Evolutionary conservation across 30 jellyfish, hydroid and myxozoan species (phyloP), one percentile per base, ranked within the genome.

Genomic region (Clytia hemisphaerica): DNA sequence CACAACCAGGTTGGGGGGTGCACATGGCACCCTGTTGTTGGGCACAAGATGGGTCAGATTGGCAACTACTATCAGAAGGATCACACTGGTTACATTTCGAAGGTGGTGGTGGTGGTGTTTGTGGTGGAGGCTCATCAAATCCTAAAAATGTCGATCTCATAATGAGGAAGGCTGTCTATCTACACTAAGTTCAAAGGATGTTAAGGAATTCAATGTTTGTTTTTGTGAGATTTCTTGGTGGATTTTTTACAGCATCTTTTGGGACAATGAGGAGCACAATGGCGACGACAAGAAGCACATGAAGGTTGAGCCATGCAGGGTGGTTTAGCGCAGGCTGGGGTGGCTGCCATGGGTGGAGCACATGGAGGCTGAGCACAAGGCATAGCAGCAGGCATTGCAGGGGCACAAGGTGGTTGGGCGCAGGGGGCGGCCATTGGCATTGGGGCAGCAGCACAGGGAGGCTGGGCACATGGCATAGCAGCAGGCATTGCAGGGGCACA

Each of bases 191-290:
- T 46, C 18, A 46, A n/a, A 46, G 18, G 14, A 46, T 46, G 60
- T 9, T 26, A 46, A 46, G 60, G 24, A 46, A 3, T 30, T 18
- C 28, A 57, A 6, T 61, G 64, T 61, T 34, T 34, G 64, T 19
- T 19, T 30, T 37, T 61, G 4, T 61, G n/a, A 16, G 32, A 9
- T 19, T 32, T 37, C 15, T 61, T 21, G 12, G 46, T 69, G 19
- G 81, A 47, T 31, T 69, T 49, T 69, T 45, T 69, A 14, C 71
- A 69, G 51, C 81, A 69, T 18, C 81, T 75, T 46, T 69, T 69
- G 14, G 76, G 75, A 30, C 81, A 69, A n/a, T 69, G 46, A 26
- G 76, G 45, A 28, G 48, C 18, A 48, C 81, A 69, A 5, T 28
- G 37, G 33, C 81, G 81, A 35, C 81, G 49, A 37, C 51, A 10